Base-by-base conservation (phyloP, 2,888 invertebrate species). In the Xylota segnis region DNA sequence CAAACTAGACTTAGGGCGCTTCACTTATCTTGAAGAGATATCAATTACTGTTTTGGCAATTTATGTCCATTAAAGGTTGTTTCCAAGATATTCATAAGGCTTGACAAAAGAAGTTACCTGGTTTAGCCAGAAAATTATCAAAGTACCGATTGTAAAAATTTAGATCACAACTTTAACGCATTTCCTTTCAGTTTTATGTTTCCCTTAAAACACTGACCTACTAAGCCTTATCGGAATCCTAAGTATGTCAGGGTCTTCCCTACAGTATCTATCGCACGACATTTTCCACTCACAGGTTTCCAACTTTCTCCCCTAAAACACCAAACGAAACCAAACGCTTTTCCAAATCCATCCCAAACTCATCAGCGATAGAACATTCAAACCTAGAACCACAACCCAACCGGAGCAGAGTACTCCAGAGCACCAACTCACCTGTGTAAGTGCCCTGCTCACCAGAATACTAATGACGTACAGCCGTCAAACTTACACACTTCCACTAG, bases 391-490 rank as follows among this genome's bases (percentile, higher is more conserved):
- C 43, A 32, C 54, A 14, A 18, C 18, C 18, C 3, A 16, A 66
- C 23, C 12, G 47, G 29, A 74, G 32, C n/a, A n/a, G n/a, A n/a
- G 52, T 66, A 65, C 16, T 61, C 54, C 14, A 78, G 83, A 83
- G 63, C 52, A 78, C 43, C 66, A 34, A 66, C 59, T 66, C 61
- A 23, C 14, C 58, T 34, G 23, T 12, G 27, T 23, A 23, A 29
- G 54, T 29, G 45, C 45, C 52, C 65, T 52, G 32, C 61, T 47
- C 76, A 63, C n/a, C n/a, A 52, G 84, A 76, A 86, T 81, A 81
- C 81, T 72, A 82, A 82, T 74, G 14, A 74, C 23, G 40, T 45
- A 9, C 32, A 43, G 32, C 68, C 61, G 61, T 47, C 23, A 16
- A 47, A 59, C 32, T 63, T 56, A 47, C 58, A 58, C 18, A 18